Percentiles rank a stretch among this genome's conserved stretches.
Evolutionary conservation across 2,797 vertebrate species (phyloP).

Genomic region (Danio choprae): DNA sequence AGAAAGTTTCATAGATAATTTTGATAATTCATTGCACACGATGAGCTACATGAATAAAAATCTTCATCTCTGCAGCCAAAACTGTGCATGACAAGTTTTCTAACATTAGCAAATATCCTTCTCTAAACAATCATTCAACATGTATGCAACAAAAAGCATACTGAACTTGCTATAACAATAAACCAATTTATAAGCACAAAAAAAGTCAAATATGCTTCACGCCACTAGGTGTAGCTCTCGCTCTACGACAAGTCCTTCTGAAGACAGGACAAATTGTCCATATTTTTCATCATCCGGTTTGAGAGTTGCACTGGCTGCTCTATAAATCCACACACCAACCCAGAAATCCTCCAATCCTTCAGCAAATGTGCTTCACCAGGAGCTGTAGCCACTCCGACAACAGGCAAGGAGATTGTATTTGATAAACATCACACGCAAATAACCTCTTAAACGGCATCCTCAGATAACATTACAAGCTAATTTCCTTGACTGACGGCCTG

Average conservation of each 20-base stretch:
- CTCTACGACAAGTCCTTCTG: background rate
- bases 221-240: conserved; percentile 48
- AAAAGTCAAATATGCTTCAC: background rate
- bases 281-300: background rate
- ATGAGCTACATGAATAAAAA: background rate
- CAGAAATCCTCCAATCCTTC: conserved; percentile 5
- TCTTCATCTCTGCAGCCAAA: background rate
- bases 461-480: conserved; percentile 3
- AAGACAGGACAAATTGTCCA: conserved; percentile 12
- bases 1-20: no score
- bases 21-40: no score
- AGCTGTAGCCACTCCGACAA: background rate
- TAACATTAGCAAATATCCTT: background rate
- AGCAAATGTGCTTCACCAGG: background rate
- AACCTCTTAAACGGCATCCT: conserved; percentile 3
- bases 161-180: background rate
- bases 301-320: background rate
- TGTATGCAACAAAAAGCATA: background rate
- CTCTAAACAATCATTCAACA: background rate
- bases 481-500: conserved; percentile 18
- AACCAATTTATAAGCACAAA: no score
- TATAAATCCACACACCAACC: conserved; percentile 14
- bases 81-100: background rate
- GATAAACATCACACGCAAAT: background rate
- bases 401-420: background rate